Evolutionary conservation across 2,113 vertebrate genomes (phyloP), one percentile per base, ranked within the genome.

Genomic region (Zapornia atra): DNA sequence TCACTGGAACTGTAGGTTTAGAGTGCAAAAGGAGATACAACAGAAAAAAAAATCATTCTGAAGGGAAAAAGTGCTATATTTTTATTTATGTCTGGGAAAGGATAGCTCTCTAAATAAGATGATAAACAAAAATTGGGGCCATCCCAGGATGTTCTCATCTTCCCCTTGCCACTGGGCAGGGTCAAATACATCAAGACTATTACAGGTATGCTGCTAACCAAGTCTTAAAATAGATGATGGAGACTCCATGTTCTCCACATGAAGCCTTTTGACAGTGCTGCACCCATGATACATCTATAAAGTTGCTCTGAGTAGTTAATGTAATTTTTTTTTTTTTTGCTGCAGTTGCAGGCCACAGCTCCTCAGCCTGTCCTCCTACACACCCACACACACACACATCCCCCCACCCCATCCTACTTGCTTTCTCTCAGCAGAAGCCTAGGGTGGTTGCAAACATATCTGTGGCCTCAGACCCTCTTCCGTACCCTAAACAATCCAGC

Each of bases 381-480:
- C 3, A 46, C 44, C 5, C 42, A 15, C 42, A 15, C 14, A 15
- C 40, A 42, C 17, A 40, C 40, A 40, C 40, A 40, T 14, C 11
- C 40, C 40, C 40, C 40, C 40, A 40, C 10, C n/a, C 6, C 59
- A 84, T 0, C 6, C n/a, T 9, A 26, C 36, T 66, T 2, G 0
- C 69, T 61, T 24, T 44, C 50, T 68, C 56, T 86, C 63, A 80
- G 61, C 57, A 66, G 31, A 34, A 92, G n/a, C n/a, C 42, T 25
- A 10, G 4, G 8, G 38, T 33, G 5, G 20, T 2, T 53, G 21
- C 2, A 3, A 81, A 26, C 26, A 31, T 2, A 2, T 48, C 12
- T 1, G 5, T 69, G 33, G 56, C 56, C 78, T 70, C 10, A 7
- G 40, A 42, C 34, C 34, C 34, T 53, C n/a, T 57, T 61, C 40